A percentile compares a stretch with the other conserved stretches of the same genome.
Conservation (phyloP, 1,140 invertebrate genomes). For the Lepidurus couesii region DNA sequence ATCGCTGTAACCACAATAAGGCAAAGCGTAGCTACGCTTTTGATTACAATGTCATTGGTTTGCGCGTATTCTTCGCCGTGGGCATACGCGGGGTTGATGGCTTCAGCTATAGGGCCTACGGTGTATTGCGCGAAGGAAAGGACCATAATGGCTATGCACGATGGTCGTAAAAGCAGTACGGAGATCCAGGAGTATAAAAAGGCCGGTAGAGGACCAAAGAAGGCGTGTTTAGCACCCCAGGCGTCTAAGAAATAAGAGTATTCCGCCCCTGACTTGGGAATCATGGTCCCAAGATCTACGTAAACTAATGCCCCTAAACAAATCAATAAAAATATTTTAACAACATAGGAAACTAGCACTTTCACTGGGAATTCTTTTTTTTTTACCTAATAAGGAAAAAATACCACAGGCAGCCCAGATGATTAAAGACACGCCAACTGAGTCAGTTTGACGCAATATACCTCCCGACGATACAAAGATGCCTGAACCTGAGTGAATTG, state of each 20-base stretch:
- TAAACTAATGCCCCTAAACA: conserved; percentile 47
- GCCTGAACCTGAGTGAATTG: conserved; percentile 45
- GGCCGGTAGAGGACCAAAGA: conserved; percentile 39
- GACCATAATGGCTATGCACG: conserved; percentile 38
- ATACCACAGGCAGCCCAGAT: conserved; percentile 51
- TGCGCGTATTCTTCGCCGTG: not conserved
- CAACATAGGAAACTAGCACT: too few relatives aligned
- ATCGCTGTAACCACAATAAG: conserved; percentile 44
- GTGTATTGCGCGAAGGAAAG: conserved; percentile 62
- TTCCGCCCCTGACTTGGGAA: conserved; percentile 46
- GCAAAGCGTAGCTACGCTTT: conserved; percentile 2
- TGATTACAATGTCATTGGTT: not conserved
- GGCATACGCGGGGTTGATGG: not conserved
- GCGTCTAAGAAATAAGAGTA: conserved; percentile 43
- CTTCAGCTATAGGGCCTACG: conserved; percentile 56
- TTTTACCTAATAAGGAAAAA: conserved; percentile 47
- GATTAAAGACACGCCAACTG: conserved; percentile 50
- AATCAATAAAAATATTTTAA: not conserved
- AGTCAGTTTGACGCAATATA: conserved; percentile 55
- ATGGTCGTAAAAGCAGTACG: conserved; percentile 44
- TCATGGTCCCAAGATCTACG: conserved; percentile 50
- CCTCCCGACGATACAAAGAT: conserved; percentile 55
- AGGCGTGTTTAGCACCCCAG: conserved; percentile 38
- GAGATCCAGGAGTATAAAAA: conserved; percentile 44
- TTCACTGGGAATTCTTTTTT: too few relatives aligned